Evolutionary conservation across 2,797 vertebrate genomes (phyloP).

Genomic region (Naso thynnoides): DNA sequence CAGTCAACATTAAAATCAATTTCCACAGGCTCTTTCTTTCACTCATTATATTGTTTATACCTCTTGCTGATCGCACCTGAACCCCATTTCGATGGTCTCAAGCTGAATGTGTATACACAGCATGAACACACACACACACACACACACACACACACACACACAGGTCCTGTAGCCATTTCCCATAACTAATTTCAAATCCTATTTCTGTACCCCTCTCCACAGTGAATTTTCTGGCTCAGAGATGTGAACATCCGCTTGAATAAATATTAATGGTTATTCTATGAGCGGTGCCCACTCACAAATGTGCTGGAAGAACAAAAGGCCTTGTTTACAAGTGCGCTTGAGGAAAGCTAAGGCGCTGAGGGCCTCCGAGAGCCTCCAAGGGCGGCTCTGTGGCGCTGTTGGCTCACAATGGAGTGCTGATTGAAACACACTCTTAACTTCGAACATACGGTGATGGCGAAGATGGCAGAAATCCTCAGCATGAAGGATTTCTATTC

Average conservation of each 20-base stretch:
- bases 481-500: conserved; percentile 46
- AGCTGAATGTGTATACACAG: conserved; percentile 21
- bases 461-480: conserved; percentile 35
- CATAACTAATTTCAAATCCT: conserved; percentile 58
- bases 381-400: conserved; percentile 53
- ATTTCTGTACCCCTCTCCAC: conserved; percentile 60
- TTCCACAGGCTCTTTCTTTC: conserved; percentile 55
- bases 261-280: conserved; percentile 79
- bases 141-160: not conserved
- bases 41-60: conserved; percentile 52
- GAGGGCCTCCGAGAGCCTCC: conserved; percentile 35
- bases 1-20: conserved; percentile 74
- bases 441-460: conserved; percentile 42
- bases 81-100: conserved; percentile 32
- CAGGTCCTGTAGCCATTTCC: conserved; percentile 41
- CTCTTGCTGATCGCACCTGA: conserved; percentile 52
- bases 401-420: conserved; percentile 73
- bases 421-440: conserved; percentile 81
- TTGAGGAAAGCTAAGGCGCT: conserved; percentile 43
- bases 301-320: conserved; percentile 71
- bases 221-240: conserved; percentile 45
- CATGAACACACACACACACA: not conserved
- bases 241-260: conserved; percentile 69
- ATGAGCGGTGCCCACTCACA: conserved; percentile 62
- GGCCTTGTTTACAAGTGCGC: conserved; percentile 75